Conservation (phyloP, 2,888 invertebrate genomes). For the Drosophila colorata region DNA sequence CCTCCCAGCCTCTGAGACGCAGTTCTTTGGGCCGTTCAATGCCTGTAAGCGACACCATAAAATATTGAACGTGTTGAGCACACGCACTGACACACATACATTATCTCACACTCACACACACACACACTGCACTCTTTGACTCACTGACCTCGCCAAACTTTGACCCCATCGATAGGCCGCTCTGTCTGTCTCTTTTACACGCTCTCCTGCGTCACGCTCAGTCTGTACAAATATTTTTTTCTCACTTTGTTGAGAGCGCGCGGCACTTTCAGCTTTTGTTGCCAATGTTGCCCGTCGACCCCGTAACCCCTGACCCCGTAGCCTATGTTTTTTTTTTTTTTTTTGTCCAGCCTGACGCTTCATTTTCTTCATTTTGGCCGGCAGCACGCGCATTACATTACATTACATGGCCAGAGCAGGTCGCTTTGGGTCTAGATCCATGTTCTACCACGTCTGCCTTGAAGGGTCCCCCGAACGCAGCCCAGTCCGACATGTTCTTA, state of each 20-base stretch:
- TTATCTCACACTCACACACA: constrained; percentile 26
- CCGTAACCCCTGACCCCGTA: neutral
- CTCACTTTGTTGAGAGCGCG: constrained; percentile 29
- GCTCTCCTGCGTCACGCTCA: constrained; percentile 5
- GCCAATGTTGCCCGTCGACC: constrained; percentile 28
- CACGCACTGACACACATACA: constrained; percentile 34
- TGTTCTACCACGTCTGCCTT: constrained; percentile 39
- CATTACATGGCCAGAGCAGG: constrained; percentile 57
- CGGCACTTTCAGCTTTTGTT: constrained; percentile 66
- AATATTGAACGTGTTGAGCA: constrained; percentile 68
- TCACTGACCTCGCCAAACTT: constrained; percentile 63
- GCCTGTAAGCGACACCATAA: constrained; percentile 79
- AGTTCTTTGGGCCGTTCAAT: constrained; percentile 44
- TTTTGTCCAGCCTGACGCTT: constrained; percentile 33
- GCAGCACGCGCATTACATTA: constrained; percentile 75
- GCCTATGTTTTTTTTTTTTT: neutral
- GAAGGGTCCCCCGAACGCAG: constrained; percentile 2
- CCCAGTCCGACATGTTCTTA: constrained; percentile 27
- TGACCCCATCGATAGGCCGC: constrained; percentile 51
- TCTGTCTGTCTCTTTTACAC: constrained; percentile 9
- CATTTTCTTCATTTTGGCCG: constrained; percentile 62
- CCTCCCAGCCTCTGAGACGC: constrained; percentile 21
- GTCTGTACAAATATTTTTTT: constrained; percentile 34
- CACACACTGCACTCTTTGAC: constrained; percentile 42
- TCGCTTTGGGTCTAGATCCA: constrained; percentile 43